Percentiles rank a stretch among this genome's conserved stretches.
phyloP scores from a whole-genome alignment of 2,113 vertebrate genomes.

The Sterna hirundo region DNA sequence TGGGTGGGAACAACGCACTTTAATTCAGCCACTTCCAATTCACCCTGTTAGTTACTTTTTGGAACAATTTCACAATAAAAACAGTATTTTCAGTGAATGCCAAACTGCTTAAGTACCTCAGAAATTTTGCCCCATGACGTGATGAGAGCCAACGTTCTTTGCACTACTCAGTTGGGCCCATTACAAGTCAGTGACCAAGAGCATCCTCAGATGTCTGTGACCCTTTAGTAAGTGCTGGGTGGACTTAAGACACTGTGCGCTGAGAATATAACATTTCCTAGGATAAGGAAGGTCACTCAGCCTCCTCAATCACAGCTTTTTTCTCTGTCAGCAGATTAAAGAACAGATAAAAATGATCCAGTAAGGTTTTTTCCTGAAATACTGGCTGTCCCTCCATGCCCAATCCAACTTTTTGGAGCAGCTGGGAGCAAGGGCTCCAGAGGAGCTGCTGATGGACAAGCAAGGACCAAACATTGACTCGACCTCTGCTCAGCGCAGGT shows the following conservation, averaged over 20 bases:
- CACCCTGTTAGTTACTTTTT: not conserved
- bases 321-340: not conserved
- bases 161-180: not conserved
- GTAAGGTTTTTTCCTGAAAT: not conserved
- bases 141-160: not conserved
- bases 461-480: rapidly evolving
- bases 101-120: not conserved
- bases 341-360: not conserved
- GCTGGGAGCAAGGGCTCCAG: not conserved
- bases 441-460: not conserved
- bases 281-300: not conserved
- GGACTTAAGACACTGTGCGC: not conserved
- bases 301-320: not conserved
- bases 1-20: rapidly evolving
- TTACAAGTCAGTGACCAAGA: not conserved
- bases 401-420: not conserved
- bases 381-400: not conserved
- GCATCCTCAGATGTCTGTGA: not conserved
- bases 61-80: not conserved
- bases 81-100: not conserved
- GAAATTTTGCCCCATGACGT: not conserved
- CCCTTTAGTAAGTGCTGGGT: not conserved
- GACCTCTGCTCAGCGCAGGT: rapidly evolving
- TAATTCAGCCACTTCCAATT: not conserved
- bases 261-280: not conserved